Evolutionary conservation across 2,888 invertebrate species (phyloP), one percentile per base, ranked within the genome.

Genomic region (Volucella inflata): DNA sequence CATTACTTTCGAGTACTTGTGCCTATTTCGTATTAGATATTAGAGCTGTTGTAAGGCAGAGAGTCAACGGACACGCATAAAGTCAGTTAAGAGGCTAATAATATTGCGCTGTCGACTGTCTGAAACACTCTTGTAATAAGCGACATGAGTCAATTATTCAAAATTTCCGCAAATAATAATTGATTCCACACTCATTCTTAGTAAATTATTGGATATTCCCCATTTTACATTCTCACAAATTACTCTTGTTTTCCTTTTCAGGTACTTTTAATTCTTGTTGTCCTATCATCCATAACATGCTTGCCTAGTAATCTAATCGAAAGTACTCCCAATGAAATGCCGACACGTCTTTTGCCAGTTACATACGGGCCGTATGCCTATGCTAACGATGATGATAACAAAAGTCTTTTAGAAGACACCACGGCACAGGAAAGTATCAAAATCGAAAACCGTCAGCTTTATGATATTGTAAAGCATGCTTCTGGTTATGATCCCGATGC

Each of bases 401-500:
- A 14, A 40, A 62, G 30, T 12, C 11, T 38, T 9, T 8, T 40
- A 0, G 55, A 68, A 12, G 78, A 83, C 11, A 8, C 62, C 1
- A 51, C 72, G 12, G 62, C 12, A 0, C 44, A 78, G 17, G 79
- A 68, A 30, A 78, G 62, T 50, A 46, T 74, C 0, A 83, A 78
- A 64, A 78, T 74, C 14, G 83, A 78, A 36, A 71, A 70, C 42
- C 77, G 77, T 0, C 72, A 78, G 16, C 74, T 74, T 40, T 83
- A 83, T 16, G 78, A 78, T 21, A 78, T 67, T 1, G 78, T 74
- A 30, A 78, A 78, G 16, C 83, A 78, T 38, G 78, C 78, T 10
- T 59, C 81, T 53, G 77, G 77, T 42, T 77, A 77, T 50, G 67
- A 78, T 68, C 67, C 62, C 2, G 62, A 67, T 14, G 44, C 40